Base-by-base conservation (phyloP, 2,797 vertebrate species). In the Pangasius sanitwongsei region DNA sequence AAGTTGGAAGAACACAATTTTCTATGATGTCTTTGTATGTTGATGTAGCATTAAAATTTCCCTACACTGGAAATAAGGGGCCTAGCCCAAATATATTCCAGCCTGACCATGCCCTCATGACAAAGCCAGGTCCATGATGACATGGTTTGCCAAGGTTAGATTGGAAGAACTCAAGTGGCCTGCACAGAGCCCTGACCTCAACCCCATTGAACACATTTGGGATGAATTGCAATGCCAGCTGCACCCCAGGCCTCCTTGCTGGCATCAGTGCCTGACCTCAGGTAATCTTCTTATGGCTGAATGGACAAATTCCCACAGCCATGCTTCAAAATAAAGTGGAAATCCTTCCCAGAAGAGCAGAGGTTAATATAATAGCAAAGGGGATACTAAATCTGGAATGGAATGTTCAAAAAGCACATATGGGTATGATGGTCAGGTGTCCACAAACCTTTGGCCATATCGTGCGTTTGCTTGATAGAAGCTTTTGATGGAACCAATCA, bases 401-500 rank as follows among this genome's bases (percentile, higher is more conserved):
- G 55, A 20, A 59, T 59, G 6, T 80, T 57, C 5, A 41, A 41
- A 63, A 57, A 34, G 4, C 31, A 44, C 59, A 83, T 28, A 44
- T 8, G 13, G 55, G 23, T 83, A 23, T 15, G 37, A 83, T 44
- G 12, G 23, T 63, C 81, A 83, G 59, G 57, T 44, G 37, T 28
- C 37, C 57, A 28, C 25, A 82, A 63, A 48, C 44, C 9, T 85
- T 69, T 85, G 83, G 11, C n/a, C 25, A 85, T 85, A 31, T 50
- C 23, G 28, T 48, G 15, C n/a, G 11, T 48, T 83, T 83, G 2
- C 37, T 8, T 34, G 48, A 57, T 67, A 23, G 18, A 57, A 28
- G 80, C 57, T 44, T 61, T 83, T 83, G 48, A 83, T 55, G 44
- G 41, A 61, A 87, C 70, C 61, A 37, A 31, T 83, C 70, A 83